These are phyloP conservation scores for Burhinus bistriatus DNA, from an alignment of 2,113 vertebrate species.

Conservation along the genomic window DNA sequence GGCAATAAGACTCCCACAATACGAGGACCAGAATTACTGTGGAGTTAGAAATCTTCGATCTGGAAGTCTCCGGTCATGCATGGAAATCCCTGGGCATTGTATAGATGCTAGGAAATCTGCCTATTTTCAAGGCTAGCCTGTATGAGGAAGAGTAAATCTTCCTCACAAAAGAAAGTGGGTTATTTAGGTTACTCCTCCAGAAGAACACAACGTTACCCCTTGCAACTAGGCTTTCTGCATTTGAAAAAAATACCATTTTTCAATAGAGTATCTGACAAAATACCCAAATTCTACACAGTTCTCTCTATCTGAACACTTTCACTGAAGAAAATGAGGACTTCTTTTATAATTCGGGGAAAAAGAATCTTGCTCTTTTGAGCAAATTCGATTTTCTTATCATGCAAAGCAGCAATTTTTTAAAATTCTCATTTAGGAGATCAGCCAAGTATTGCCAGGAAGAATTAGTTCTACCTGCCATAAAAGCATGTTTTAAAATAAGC, in stretches of 20 bases:
- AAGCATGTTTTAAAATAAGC: conserved; percentile 24
- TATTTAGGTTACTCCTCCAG: background rate
- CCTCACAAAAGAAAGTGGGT: background rate
- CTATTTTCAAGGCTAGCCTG: background rate
- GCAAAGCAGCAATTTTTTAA: background rate
- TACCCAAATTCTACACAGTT: background rate
- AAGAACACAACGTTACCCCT: background rate
- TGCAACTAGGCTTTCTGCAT: background rate
- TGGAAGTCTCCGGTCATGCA: background rate
- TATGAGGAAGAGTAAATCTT: background rate
- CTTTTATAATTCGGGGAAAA: background rate
- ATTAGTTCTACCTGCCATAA: conserved; percentile 9
- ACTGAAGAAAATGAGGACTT: background rate
- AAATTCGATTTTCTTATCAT: background rate
- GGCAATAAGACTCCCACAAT: background rate
- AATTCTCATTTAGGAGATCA: background rate
- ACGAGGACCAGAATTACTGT: background rate
- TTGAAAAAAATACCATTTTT: background rate
- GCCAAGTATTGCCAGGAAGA: conserved; percentile 23
- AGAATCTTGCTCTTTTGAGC: background rate
- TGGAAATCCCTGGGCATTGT: background rate
- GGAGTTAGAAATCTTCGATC: background rate
- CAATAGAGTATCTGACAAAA: background rate
- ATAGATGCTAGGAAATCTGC: background rate
- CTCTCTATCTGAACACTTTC: background rate